Evolutionary conservation across 30 jellyfish, hydroid and myxozoan species (phyloP).

Genomic region (Mastigias papua): DNA sequence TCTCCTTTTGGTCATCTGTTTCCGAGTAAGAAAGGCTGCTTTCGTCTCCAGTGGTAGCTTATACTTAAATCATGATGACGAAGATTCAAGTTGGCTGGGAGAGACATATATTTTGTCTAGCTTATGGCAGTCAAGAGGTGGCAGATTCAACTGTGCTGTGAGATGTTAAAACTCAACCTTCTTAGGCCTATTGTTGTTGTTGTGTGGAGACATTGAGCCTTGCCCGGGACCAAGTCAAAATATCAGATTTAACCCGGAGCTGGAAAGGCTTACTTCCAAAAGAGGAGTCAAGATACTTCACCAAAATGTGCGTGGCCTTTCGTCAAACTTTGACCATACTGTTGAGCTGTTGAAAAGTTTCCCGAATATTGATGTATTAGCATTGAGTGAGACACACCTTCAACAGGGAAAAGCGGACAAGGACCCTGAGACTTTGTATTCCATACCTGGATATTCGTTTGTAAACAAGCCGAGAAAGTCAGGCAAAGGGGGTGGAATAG

Average conservation of each 20-base stretch:
- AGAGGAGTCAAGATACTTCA: constrained; percentile 49
- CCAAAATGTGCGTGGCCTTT: constrained; percentile 66
- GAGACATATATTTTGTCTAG: constrained; percentile 37
- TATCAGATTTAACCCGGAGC: constrained; percentile 44
- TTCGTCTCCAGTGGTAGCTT: constrained; percentile 53
- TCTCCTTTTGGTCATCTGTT: constrained; percentile 59
- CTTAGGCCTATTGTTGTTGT: constrained; percentile 42
- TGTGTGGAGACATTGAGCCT: constrained; percentile 63
- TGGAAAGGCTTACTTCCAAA: constrained; percentile 17
- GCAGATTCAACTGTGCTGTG: constrained; percentile 36
- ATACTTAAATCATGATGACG: constrained; percentile 26
- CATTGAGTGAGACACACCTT: constrained; percentile 63
- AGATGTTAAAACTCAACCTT: constrained; percentile 42
- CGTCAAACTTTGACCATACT: constrained; percentile 35
- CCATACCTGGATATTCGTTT: constrained; percentile 63
- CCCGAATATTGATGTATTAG: constrained; percentile 20
- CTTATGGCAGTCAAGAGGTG: constrained; percentile 60
- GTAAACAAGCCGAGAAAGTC: constrained; percentile 52
- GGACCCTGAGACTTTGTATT: constrained; percentile 50
- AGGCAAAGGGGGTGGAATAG: constrained; percentile 80
- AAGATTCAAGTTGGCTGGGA: constrained; percentile 37
- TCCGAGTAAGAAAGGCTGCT: constrained; percentile 61
- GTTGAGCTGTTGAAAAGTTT: constrained; percentile 47
- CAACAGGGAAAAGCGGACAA: constrained; percentile 49
- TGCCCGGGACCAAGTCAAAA: constrained; percentile 43